Evolutionary conservation across 2,113 vertebrate species (phyloP), one percentile per base, ranked within the genome.

Genomic region (Nanger granti): DNA sequence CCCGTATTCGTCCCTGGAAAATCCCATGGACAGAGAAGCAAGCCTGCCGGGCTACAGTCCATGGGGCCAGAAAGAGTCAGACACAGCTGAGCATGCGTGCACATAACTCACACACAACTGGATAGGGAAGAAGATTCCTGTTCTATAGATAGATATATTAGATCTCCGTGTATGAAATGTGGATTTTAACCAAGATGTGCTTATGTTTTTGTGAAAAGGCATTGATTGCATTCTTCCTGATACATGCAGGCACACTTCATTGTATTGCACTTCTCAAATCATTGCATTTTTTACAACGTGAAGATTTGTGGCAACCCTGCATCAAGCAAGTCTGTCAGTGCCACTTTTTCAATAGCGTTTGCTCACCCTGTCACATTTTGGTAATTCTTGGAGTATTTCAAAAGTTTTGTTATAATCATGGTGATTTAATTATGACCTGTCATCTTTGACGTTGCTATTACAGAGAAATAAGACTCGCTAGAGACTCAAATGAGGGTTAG

Each of bases 21-120:
- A 79, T 41, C 73, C 73, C 37, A 44, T 14, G 73, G 37, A 41
- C 24, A 7, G 41, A 79, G 41, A 44, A 44, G 37, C 73, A 44
- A 79, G 37, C 73, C 41, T 79, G 24, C 37, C 13, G 2, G 22
- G 69, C 37, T 41, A 41, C 37, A 41, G 69, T 76, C 69, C 69
- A 7, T 37, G 69, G 41, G 73, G 73, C 73, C 37, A 44, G 22
- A 79, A 44, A 44, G 73, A 79, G 73, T 44, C 73, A 28, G 41
- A 26, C 41, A 28, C 24, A 44, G 13, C 73, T 79, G 73, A 44
- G 37, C 73, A 14, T 41, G 12, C 6, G 6, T 79, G 41, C 6
- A 44, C 24, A 13, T 24, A 76, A 98, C 99, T 85, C 64, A 73
- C n/a, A 99, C 4, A 98, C 99, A 89, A 98, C 99, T 0, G 99